Base-by-base conservation (phyloP, 2,888 invertebrate genomes). In the Teleogryllus oceanicus region DNA sequence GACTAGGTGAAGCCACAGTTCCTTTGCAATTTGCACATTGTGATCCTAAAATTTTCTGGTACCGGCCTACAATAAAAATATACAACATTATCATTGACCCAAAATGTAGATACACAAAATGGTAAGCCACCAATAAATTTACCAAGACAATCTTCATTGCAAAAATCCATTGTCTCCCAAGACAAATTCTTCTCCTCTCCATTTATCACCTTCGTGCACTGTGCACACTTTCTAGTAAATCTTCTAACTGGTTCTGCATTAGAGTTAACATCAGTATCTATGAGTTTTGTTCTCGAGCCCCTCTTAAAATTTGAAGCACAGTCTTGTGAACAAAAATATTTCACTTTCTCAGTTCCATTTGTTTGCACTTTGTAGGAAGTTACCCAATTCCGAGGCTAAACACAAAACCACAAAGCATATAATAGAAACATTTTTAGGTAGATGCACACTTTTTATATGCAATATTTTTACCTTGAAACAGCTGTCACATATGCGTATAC, bases 121-220 rank as follows among this genome's bases (percentile, higher is more conserved):
- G 18, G 11, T 74, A 74, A 74, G 21, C 18, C 21, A 74, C 11
- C 20, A 21, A 37, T 1, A 37, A 37, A 37, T 8, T 83, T 89
- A 83, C 94, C 94, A 84, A 96, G 88, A 85, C 97, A 97, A 79
- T 92, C 90, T 86, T 96, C 96, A 83, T 94, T 94, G 85, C 97
- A 97, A 86, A 95, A 97, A 86, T 97, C 96, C 93, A 96, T 94
- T 0, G 96, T 95, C 87, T 97, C 96, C 97, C 97, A 97, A 0
- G 93, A 92, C 20, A 95, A 88, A 84, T 92, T 91, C 82, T 91
- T 91, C 51, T 93, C 93, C 78, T 91, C 91, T 0, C 87, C 84
- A 4, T 87, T 84, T 0, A 91, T 87, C 74, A 89, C 85, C 4
- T 85, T 84, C 11, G 49, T 24, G 85, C 94, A 94, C 80, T 91